These are phyloP conservation scores for Callyntrura guangdongensis DNA, from an alignment of 2,888 invertebrate species.

Conservation along the genomic window DNA sequence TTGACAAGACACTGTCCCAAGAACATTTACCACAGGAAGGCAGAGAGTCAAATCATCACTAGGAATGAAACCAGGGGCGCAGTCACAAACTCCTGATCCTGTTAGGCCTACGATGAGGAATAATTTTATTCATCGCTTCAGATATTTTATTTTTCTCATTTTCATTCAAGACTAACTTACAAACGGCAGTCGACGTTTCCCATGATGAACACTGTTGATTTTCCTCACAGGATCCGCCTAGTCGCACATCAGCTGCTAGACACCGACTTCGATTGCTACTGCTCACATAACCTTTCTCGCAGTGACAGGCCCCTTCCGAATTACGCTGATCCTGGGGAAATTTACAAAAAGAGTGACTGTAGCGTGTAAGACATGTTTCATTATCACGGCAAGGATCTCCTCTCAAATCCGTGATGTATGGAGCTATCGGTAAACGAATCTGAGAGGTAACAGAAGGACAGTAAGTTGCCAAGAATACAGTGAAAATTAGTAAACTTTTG, in stretches of 20 bases:
- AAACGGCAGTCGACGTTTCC: neutral
- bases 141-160: no score
- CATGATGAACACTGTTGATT: slow-evolving; percentile 18
- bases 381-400: slow-evolving; percentile 21
- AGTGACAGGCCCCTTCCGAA: no score
- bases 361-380: neutral
- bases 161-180: no score
- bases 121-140: no score
- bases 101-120: no score
- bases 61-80: slow-evolving; percentile 25
- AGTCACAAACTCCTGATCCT: slow-evolving; percentile 23
- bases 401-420: slow-evolving; percentile 26
- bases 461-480: no score
- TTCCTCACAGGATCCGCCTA: slow-evolving; percentile 48
- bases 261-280: slow-evolving; percentile 22
- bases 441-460: no score
- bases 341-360: slow-evolving; percentile 6
- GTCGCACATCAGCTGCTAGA: neutral
- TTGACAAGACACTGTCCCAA: neutral
- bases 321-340: neutral
- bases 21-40: neutral
- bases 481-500: no score
- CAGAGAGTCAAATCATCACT: slow-evolving; percentile 26
- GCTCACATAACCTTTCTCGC: neutral
- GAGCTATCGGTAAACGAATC: neutral